A percentile compares a stretch with the other conserved stretches of the same genome.
These are phyloP conservation scores for Ostrea edulis DNA, from an alignment of 1,140 invertebrate species.

Conservation along the genomic window DNA sequence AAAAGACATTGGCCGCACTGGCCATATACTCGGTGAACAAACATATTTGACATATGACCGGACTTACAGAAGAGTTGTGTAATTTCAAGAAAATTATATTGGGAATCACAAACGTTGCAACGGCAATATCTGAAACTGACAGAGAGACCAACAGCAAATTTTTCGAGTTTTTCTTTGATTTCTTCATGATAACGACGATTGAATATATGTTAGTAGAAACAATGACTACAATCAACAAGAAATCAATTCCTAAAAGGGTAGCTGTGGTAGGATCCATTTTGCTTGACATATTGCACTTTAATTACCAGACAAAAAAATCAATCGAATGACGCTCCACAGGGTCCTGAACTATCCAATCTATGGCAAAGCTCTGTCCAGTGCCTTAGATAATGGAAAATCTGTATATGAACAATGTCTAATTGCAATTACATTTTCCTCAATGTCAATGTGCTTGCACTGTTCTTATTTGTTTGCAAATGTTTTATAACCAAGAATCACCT, in stretches of 20 bases:
- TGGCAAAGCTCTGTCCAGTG: no score
- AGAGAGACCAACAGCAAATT: slow-evolving; percentile 47
- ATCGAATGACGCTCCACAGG: no score
- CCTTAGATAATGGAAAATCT: no score
- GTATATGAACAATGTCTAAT: no score
- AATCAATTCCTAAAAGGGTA: neutral
- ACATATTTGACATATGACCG: slow-evolving; percentile 46
- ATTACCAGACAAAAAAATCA: no score
- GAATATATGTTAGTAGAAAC: neutral
- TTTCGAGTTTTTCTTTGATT: slow-evolving; percentile 45
- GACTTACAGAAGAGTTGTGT: neutral
- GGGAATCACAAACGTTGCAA: slow-evolving; percentile 51
- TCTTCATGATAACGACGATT: slow-evolving; percentile 18
- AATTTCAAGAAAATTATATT: slow-evolving; percentile 44
- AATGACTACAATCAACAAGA: neutral
- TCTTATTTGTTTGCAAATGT: no score
- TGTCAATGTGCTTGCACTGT: no score
- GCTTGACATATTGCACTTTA: no score
- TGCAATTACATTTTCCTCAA: no score
- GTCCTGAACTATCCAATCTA: no score
- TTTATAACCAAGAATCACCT: no score
- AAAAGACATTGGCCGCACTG: slow-evolving; percentile 40
- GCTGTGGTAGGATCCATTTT: neutral
- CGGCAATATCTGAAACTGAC: slow-evolving; percentile 46
- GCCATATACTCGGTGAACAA: slow-evolving; percentile 41